Evolutionary conservation across 2,797 vertebrate species (phyloP).

Genomic region (Anomalospiza imberbis): DNA sequence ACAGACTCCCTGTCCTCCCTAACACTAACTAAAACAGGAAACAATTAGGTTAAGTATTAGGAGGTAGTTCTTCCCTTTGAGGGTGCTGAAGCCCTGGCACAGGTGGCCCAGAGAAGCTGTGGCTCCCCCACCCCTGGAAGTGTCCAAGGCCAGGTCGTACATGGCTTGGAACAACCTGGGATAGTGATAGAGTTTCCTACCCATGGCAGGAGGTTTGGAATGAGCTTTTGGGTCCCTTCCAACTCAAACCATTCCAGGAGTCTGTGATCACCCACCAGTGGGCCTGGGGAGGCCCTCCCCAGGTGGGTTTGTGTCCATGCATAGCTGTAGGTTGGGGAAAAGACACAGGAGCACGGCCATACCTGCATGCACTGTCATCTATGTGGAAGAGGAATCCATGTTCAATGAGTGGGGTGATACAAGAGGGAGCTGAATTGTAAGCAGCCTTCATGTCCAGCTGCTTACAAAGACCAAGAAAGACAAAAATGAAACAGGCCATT

Average conservation of each 20-base stretch:
- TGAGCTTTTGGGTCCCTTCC: background rate
- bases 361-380: background rate
- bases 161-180: background rate
- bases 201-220: background rate
- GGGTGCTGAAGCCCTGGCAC: background rate
- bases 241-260: background rate
- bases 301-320: rapidly evolving
- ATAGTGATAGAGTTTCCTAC: background rate
- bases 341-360: background rate
- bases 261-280: background rate
- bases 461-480: constrained; percentile 41
- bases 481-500: constrained; percentile 51
- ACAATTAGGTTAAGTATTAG: background rate
- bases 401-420: background rate
- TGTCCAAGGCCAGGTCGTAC: background rate
- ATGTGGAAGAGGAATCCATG: background rate
- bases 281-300: background rate
- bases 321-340: background rate
- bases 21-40: background rate
- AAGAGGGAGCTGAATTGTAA: background rate
- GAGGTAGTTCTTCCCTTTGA: background rate
- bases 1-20: background rate
- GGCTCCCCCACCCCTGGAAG: background rate
- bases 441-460: background rate
- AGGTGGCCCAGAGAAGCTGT: background rate